Percentiles rank a stretch among this genome's conserved stretches.
Evolutionary conservation across 1,140 invertebrate species (phyloP).

Genomic region (Rhagoletis zephyria): DNA sequence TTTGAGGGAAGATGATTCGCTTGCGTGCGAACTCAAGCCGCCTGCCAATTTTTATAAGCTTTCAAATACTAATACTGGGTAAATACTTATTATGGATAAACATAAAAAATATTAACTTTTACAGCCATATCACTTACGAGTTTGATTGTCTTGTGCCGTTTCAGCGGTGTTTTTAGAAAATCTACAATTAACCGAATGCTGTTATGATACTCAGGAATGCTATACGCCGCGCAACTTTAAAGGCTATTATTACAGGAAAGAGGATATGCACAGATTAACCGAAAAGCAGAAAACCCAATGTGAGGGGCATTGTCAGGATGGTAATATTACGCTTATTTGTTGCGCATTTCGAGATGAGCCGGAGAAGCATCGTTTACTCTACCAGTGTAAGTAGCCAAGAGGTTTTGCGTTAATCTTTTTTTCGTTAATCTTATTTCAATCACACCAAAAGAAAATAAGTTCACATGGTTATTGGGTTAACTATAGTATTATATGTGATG

Average conservation of each 20-base stretch:
- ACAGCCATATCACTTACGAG: too few species aligned
- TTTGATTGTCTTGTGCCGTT: too few species aligned
- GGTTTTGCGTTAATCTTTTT: not conserved
- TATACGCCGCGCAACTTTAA: constrained; percentile 3
- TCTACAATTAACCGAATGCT: not conserved
- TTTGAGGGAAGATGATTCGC: not conserved
- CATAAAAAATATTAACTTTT: too few species aligned
- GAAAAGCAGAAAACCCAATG: not conserved
- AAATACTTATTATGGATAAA: not conserved
- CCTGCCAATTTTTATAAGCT: not conserved
- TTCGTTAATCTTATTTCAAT: not conserved
- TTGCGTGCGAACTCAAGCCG: not conserved
- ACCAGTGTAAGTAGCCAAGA: not conserved
- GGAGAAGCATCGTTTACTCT: not conserved
- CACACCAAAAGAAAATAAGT: too few species aligned
- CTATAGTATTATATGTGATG: too few species aligned
- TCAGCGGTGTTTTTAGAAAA: too few species aligned
- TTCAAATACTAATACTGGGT: not conserved
- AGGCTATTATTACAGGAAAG: not conserved
- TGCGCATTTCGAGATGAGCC: not conserved
- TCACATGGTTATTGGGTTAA: too few species aligned
- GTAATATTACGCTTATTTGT: constrained; percentile 2
- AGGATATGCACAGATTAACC: not conserved
- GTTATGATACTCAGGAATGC: not conserved
- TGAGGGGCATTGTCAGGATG: not conserved